Base-by-base conservation (phyloP, 2,888 invertebrate species). In the Tachina fera region DNA sequence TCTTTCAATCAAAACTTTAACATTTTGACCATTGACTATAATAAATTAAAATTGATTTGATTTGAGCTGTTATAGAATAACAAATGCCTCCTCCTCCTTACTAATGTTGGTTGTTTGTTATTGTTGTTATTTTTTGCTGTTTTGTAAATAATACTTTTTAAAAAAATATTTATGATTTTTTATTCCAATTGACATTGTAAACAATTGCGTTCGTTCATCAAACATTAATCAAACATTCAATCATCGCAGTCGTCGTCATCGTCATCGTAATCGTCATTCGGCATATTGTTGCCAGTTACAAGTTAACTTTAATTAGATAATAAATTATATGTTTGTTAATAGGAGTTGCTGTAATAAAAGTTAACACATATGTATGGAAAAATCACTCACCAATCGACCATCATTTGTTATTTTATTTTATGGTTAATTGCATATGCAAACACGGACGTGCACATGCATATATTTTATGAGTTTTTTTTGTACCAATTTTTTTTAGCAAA, bases 271-370 rank as follows among this genome's bases (percentile, higher is more conserved):
- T 72, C 61, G 74, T 74, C 56, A 43, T 60, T 45, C 19, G 31
- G 31, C 31, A 31, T 76, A 56, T 80, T 71, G 75, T 83, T 76
- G 39, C 60, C 60, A 61, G 31, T 71, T 67, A 83, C 86, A 80
- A 72, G 75, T 80, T 86, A 79, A 63, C 76, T 80, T 86, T 83
- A 83, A 83, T 79, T 83, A 61, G 65, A 68, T 51, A 72, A 86
- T 83, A 83, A 83, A 83, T 86, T 76, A 56, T 75, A 82, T 58
- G 79, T 75, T 60, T 31, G 31, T 75, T 65, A 82, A 82, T 75
- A 47, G 31, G 72, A 58, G 63, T 74, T 76, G 61, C 3, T 41
- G 14, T 56, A 56, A 65, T 53, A 56, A 56, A 43, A 82, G n/a
- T 19, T 41, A 45, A 60, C 22, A 68, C 31, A 31, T 31, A 31